Base-by-base conservation (phyloP, 35 echinoderm and acorn worm species). In the Holothuria glaberrima region DNA sequence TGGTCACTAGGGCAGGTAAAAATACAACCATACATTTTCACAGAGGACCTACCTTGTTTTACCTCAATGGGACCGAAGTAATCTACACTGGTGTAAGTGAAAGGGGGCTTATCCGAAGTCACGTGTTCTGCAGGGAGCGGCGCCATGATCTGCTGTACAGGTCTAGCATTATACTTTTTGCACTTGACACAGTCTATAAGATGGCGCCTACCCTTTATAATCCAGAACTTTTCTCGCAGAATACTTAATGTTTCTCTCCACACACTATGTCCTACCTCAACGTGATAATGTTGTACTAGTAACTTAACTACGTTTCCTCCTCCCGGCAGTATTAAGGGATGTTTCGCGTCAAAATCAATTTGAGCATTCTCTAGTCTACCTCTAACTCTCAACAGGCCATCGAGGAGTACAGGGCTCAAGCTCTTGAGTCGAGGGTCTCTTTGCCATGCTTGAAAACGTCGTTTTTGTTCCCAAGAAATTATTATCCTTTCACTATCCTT, bases 271-370 rank as follows among this genome's bases (percentile, higher is more conserved):
- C 89, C 89, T 19, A 20, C 75, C n/a, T 31, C 14, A 4, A 30
- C 4, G 30, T 91, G 76, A 20, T 83, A 68, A 12, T 91, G 60
- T 24, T 33, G 3, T 18, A 91, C 18, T 5, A 91, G 38, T 45
- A 91, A 30, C 18, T 24, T 91, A 13, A 35, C 44, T 18, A 83
- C 68, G 34, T 59, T 46, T 21, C 77, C 65, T 0, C 64, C 26
- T 41, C 80, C 86, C 9, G 88, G 54, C 5, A 97, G 57, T 2
- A 97, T 88, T 6, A 91, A 48, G 1, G 82, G 94, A 36, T 92
- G 91, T 38, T 93, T 92, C 0, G 80, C 88, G 27, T 97, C 71
- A 28, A 63, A 22, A 46, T 88, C 79, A 4, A 93, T 29, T 3
- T 25, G 14, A 5, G 94, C 69, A 20, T 52, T 59, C 12, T 58